These are phyloP conservation scores for Oncorhynchus mykiss DNA, from an alignment of 2,113 vertebrate species.

Conservation along the genomic window DNA sequence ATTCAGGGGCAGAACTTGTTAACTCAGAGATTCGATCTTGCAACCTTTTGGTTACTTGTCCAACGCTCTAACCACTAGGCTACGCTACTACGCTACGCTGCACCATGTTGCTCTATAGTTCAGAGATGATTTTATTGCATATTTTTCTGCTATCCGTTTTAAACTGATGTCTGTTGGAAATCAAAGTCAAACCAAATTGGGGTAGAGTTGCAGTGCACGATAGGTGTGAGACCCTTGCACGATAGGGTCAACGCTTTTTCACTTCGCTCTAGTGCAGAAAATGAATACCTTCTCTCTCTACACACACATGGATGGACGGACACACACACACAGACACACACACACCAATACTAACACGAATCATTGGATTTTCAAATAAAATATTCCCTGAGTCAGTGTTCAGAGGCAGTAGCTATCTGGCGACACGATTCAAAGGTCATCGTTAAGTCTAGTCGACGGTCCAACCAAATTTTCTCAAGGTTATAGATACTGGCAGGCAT, in stretches of 20 bases:
- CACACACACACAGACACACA: background rate
- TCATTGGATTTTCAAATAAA: background rate
- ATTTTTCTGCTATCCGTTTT: background rate
- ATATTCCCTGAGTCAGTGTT: background rate
- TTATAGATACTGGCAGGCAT: background rate
- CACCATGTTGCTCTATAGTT: background rate
- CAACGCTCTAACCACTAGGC: too few species aligned
- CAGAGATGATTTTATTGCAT: background rate
- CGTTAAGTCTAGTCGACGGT: too few species aligned
- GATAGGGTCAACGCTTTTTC: background rate
- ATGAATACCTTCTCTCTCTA: background rate
- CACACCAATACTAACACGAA: background rate
- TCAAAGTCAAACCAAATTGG: background rate
- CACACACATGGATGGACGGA: constrained; percentile 1
- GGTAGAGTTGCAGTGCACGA: constrained; percentile 55
- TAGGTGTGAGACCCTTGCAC: constrained; percentile 51
- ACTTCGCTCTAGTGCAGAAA: background rate
- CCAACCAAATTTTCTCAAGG: background rate
- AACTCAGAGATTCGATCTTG: too few species aligned
- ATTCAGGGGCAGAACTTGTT: too few species aligned
- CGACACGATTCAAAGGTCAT: too few species aligned
- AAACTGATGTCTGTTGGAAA: background rate
- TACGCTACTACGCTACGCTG: too few species aligned
- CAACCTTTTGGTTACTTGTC: too few species aligned
- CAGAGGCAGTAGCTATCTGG: background rate